Evolutionary conservation across 1,140 invertebrate genomes (phyloP).

Genomic region (Cataglyphis hispanica): DNA sequence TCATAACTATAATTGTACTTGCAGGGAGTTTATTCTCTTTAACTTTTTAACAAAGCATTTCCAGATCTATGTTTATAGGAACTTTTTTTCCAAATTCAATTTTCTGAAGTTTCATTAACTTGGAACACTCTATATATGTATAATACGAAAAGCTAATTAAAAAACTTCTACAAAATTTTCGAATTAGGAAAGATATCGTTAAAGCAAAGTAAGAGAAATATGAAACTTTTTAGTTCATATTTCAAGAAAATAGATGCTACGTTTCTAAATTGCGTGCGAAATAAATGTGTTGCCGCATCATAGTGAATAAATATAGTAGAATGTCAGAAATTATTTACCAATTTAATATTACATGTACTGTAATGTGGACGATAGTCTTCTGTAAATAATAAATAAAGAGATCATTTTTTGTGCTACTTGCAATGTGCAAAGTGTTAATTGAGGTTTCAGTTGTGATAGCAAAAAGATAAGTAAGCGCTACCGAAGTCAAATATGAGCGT

Average conservation of each 20-base stretch:
- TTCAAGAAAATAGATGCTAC: constrained; percentile 1
- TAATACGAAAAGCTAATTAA: not conserved
- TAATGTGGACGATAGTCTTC: constrained; percentile 1
- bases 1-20: too few species aligned
- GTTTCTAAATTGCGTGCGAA: constrained; percentile 26
- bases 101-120: too few species aligned
- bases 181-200: not conserved
- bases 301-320: not conserved
- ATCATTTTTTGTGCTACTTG: not conserved
- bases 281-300: not conserved
- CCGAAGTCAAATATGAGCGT: not conserved
- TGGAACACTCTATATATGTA: too few species aligned
- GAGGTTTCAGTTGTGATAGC: not conserved
- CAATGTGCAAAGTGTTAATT: not conserved
- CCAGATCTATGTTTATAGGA: too few species aligned
- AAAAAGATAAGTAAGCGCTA: not conserved
- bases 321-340: not conserved
- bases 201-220: not conserved
- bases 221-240: not conserved
- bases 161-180: constrained; percentile 5
- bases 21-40: too few species aligned
- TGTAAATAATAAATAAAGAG: not conserved
- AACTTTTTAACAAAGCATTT: too few species aligned
- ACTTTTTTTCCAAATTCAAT: too few species aligned
- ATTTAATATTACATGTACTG: not conserved